A percentile compares a stretch with the other conserved stretches of the same genome.
Conservation (phyloP, 1,140 invertebrate species). For the Saxidomus purpurata region DNA sequence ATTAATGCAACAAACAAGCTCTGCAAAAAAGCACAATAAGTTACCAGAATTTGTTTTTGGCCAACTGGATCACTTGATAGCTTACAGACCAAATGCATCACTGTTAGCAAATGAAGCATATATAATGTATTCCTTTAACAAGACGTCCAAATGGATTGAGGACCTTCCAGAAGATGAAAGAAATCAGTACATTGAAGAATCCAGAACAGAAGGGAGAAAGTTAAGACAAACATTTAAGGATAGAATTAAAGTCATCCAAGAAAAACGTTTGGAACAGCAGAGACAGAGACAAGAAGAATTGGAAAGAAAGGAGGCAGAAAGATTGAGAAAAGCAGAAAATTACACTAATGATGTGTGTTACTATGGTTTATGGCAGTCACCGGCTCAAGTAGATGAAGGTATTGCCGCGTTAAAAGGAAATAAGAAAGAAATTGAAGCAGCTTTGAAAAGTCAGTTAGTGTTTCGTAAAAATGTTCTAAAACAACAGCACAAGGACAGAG, state of each 20-base stretch:
- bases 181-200: constrained; percentile 1
- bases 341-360: constrained; percentile 40
- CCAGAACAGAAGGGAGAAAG: constrained; percentile 35
- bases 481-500: constrained; percentile 36
- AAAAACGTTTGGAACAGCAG: constrained; percentile 18
- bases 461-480: constrained; percentile 55
- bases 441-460: constrained; percentile 31
- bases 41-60: constrained; percentile 62
- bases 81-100: constrained; percentile 47
- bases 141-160: constrained; percentile 25
- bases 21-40: constrained; percentile 62
- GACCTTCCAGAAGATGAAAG: constrained; percentile 23
- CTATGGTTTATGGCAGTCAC: constrained; percentile 29
- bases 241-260: constrained; percentile 39
- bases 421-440: background rate
- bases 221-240: constrained; percentile 40
- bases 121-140: constrained; percentile 57
- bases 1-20: background rate
- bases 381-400: constrained; percentile 11
- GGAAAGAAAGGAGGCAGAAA: constrained; percentile 21
- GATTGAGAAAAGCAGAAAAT: too few species aligned
- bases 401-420: background rate
- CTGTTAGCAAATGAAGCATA: constrained; percentile 47
- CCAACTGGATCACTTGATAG: constrained; percentile 35
- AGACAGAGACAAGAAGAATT: constrained; percentile 10